Evolutionary conservation across 2,888 invertebrate genomes (phyloP), one percentile per base, ranked within the genome.

Genomic region (Brachynemurus nebulosus): DNA sequence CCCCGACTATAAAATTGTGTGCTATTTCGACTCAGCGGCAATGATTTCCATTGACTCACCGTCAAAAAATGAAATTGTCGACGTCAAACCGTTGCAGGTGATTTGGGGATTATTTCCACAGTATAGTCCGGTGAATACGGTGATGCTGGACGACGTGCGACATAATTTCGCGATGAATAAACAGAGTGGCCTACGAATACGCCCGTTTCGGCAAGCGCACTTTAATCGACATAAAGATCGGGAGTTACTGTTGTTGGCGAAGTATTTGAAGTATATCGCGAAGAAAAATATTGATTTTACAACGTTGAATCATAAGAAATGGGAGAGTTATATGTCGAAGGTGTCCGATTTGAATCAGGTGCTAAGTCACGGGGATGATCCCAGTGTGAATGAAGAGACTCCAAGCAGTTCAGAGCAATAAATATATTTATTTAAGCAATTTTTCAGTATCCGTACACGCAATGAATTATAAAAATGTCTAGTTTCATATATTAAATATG

Each of bases 151-250:
- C 59, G 96, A 97, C 57, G 85, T 95, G 30, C 71, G 93, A 44
- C 71, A 93, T 53, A 97, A 97, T 65, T 97, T 97, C 58, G 76
- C 95, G 30, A 95, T 97, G 95, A 97, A 97, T 63, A 95, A 95
- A 0, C 86, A 86, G 55, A 89, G 85, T 47, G 96, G 96, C 0
- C 68, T 96, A 1, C 81, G 83, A 63, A 95, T 96, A 55, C 73
- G 83, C 57, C 84, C 95, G 0, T 96, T 93, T 61, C 74, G 85
- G 4, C 85, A 93, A 57, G 95, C 95, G 0, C 93, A 95, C 58
- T 63, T 85, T 1, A 93, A 90, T 61, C 73, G 95, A 39, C 72
- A 76, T 42, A 82, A 76, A 43, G 96, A 96, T 57, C 70, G 75
- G 42, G 95, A 96, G 62, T 63, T 96, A 11, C 54, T 91, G 1